These are phyloP conservation scores for Pocillopora damicornis DNA, from an alignment of 64 coral and sea anemone species.

Conservation along the genomic window DNA sequence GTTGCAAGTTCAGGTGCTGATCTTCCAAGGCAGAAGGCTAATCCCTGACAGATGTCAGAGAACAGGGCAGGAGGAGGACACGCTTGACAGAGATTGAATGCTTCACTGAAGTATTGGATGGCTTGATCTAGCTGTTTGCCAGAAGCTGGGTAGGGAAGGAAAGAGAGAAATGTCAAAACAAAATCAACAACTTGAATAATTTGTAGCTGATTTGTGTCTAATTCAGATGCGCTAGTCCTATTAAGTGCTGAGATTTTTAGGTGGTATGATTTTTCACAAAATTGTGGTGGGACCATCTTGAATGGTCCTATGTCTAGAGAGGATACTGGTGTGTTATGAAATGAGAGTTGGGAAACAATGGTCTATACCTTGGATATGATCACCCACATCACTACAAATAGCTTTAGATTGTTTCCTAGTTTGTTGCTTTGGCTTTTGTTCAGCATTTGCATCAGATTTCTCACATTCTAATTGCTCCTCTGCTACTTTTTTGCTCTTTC, in stretches of 20 bases:
- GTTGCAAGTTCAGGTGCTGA: constrained; percentile 26
- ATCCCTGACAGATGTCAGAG: constrained; percentile 47
- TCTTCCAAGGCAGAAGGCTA: constrained; percentile 68
- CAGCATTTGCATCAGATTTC: constrained; percentile 12
- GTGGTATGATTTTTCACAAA: too few relatives aligned
- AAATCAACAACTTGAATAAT: not conserved
- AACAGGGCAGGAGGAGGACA: constrained; percentile 62
- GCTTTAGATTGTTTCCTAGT: not conserved
- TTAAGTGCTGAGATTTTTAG: too few relatives aligned
- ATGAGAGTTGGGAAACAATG: not conserved
- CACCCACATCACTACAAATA: not conserved
- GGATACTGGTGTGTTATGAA: not conserved
- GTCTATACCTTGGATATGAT: not conserved
- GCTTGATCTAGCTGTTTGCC: constrained; percentile 12
- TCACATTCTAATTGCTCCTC: constrained; percentile 5
- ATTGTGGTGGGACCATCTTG: too few relatives aligned
- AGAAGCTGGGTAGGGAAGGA: constrained; percentile 11
- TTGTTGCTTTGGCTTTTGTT: constrained; percentile 1
- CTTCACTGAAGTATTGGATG: constrained; percentile 58
- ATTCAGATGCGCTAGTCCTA: too few relatives aligned
- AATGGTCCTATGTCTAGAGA: too few relatives aligned
- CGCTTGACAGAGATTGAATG: constrained; percentile 58
- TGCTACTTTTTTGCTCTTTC: constrained; percentile 33
- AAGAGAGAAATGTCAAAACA: not conserved
- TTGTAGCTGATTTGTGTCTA: too few relatives aligned